Conservation (phyloP, 2,797 vertebrate species). For the Semaprochilodus insignis region DNA sequence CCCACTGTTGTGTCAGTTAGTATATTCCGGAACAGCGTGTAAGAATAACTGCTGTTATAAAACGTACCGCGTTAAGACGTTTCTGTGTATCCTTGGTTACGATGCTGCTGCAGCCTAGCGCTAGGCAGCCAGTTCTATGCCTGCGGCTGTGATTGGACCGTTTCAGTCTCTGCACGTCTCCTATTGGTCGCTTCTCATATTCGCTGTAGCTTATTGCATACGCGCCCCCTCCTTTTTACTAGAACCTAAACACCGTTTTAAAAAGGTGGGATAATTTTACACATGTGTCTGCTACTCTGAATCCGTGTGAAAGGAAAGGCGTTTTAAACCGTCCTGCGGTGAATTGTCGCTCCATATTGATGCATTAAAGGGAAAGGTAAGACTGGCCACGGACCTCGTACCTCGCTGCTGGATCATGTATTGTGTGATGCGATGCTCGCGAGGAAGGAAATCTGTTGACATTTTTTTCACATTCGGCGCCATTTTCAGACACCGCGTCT, state of each 20-base stretch:
- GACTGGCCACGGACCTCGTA: slow-evolving; percentile 37
- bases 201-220: slow-evolving; percentile 69
- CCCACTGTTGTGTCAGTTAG: neutral
- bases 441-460: slow-evolving; percentile 68
- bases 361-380: slow-evolving; percentile 67
- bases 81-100: slow-evolving; percentile 70
- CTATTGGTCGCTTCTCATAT: slow-evolving; percentile 70
- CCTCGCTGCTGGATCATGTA: slow-evolving; percentile 46
- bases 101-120: slow-evolving; percentile 64
- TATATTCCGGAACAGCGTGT: neutral
- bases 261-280: slow-evolving; percentile 59
- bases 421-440: slow-evolving; percentile 61
- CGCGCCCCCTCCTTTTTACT: slow-evolving; percentile 56
- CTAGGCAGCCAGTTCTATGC: slow-evolving; percentile 55
- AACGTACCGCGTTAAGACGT: slow-evolving; percentile 36
- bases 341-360: slow-evolving; percentile 29
- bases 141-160: slow-evolving; percentile 69
- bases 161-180: slow-evolving; percentile 35
- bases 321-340: slow-evolving; percentile 37
- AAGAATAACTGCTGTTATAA: neutral
- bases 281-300: slow-evolving; percentile 56
- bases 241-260: slow-evolving; percentile 69
- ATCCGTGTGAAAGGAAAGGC: slow-evolving; percentile 41
- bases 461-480: slow-evolving; percentile 75
- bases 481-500: slow-evolving; percentile 77